These are phyloP conservation scores for Drosophila cardini DNA, from an alignment of 1,140 invertebrate genomes.

Conservation along the genomic window DNA sequence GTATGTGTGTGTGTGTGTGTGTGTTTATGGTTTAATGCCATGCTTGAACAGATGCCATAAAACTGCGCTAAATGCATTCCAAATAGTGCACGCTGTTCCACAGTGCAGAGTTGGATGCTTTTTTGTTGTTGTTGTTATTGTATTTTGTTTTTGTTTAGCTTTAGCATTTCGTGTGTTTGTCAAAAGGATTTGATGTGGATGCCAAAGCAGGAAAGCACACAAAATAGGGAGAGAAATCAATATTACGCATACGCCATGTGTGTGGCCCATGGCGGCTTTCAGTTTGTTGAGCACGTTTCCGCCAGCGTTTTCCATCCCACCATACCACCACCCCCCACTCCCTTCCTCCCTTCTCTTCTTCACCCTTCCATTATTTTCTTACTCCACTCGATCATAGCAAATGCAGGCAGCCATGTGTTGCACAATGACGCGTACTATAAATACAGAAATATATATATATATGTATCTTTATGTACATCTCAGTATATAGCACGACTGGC, in stretches of 20 bases:
- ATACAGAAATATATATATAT: not conserved
- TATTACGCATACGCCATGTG: slow-evolving; percentile 58
- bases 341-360: not conserved
- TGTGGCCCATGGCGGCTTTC: slow-evolving; percentile 12
- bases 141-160: slow-evolving; percentile 20
- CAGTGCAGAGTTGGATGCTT: not conserved
- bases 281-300: slow-evolving; percentile 18
- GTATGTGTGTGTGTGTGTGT: not conserved
- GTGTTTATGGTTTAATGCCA: slow-evolving; percentile 9
- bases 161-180: slow-evolving; percentile 30
- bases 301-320: slow-evolving; percentile 1
- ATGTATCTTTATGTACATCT: slow-evolving; percentile 15
- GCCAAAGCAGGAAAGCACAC: slow-evolving; percentile 4
- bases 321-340: not conserved
- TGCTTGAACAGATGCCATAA: slow-evolving; percentile 18
- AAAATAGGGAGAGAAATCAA: slow-evolving; percentile 36
- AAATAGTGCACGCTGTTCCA: slow-evolving; percentile 18
- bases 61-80: slow-evolving; percentile 22
- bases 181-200: slow-evolving; percentile 38
- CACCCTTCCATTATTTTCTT: too few relatives aligned
- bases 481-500: slow-evolving; percentile 57
- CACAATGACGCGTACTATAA: slow-evolving; percentile 46
- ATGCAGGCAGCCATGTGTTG: slow-evolving; percentile 56
- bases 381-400: slow-evolving; percentile 15
- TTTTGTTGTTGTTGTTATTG: slow-evolving; percentile 5